Evolutionary conservation across 2,888 invertebrate genomes (phyloP), one percentile per base, ranked within the genome.

Genomic region (Meteorus cinctellus): DNA sequence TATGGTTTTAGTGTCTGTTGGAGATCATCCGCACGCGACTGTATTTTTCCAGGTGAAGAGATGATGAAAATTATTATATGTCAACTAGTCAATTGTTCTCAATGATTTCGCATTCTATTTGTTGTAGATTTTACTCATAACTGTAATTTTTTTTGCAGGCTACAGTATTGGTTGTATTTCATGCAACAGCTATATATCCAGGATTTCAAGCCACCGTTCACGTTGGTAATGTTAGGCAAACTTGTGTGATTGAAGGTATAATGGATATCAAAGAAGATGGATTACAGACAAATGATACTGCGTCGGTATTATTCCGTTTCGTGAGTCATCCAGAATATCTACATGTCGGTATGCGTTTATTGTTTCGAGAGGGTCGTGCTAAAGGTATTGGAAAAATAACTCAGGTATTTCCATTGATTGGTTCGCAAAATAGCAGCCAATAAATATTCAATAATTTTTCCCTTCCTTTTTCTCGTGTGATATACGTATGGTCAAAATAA

Each of bases 191-290:
- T 16, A 96, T 97, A 77, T 94, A 93, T 79, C 94, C 94, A 4
- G 96, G 96, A 36, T 96, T 96, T 89, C 96, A 96, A 90, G 96
- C 97, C 27, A 98, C 98, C 0, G 95, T 98, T 0, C 98, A 98
- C 89, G 96, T 98, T 71, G 98, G 98, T 0, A 98, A 97, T 84
- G 96, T 99, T 8, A 91, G 98, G 0, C 98, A 98, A 90, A 98
- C 98, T 0, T 98, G 97, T n/a, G 94, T 96, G 10, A 95, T 98
- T 67, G 93, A 95, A 83, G 96, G 94, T 24, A 93, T 94, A 78
- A 92, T 93, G 91, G 92, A 91, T 14, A 91, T 93, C 87, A 92
- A 93, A 0, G 90, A 92, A 0, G 90, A 92, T 84, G 92, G 93
- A 72, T 91, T 95, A 77, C 93, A 95, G 51, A 96, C 96, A 0